Conservation (phyloP, 1,140 invertebrate species). For the Oryzaephilus surinamensis region DNA sequence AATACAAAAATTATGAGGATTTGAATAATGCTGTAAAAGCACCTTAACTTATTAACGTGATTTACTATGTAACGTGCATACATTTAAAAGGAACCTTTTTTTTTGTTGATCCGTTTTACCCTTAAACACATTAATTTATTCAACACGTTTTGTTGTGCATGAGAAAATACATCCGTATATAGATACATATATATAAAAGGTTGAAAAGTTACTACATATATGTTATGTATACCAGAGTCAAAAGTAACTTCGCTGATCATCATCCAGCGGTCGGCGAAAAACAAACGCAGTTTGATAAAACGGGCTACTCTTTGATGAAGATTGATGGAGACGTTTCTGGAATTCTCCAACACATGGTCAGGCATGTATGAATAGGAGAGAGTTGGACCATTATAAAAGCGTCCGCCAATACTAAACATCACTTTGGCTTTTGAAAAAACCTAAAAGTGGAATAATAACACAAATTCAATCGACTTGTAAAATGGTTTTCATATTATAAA, state of each 20-base stretch:
- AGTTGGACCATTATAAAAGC: constrained; percentile 49
- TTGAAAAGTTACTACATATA: too few species aligned
- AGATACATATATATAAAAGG: too few species aligned
- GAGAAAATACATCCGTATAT: too few species aligned
- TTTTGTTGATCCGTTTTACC: too few species aligned
- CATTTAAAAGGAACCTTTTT: too few species aligned
- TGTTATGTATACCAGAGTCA: constrained; percentile 44
- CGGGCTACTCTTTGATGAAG: constrained; percentile 51
- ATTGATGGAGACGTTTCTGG: constrained; percentile 61
- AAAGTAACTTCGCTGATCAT: constrained; percentile 69
- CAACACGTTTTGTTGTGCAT: too few species aligned
- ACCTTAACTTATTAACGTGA: too few species aligned
- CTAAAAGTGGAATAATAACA: constrained; percentile 33
- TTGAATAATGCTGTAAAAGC: too few species aligned
- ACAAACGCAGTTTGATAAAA: constrained; percentile 59
- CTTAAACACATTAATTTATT: too few species aligned
- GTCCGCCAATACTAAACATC: constrained; percentile 56
- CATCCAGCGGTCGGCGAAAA: constrained; percentile 66
- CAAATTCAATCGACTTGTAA: constrained; percentile 1
- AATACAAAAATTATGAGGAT: too few species aligned
- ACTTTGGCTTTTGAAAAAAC: constrained; percentile 59
- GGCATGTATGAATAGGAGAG: constrained; percentile 60
- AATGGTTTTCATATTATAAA: background rate
- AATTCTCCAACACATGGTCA: constrained; percentile 58
- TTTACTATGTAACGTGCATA: too few species aligned